A percentile compares a stretch with the other conserved stretches of the same genome.
phyloP scores from a whole-genome alignment of 2,888 invertebrate genomes.

The Machimus atricapillus region DNA sequence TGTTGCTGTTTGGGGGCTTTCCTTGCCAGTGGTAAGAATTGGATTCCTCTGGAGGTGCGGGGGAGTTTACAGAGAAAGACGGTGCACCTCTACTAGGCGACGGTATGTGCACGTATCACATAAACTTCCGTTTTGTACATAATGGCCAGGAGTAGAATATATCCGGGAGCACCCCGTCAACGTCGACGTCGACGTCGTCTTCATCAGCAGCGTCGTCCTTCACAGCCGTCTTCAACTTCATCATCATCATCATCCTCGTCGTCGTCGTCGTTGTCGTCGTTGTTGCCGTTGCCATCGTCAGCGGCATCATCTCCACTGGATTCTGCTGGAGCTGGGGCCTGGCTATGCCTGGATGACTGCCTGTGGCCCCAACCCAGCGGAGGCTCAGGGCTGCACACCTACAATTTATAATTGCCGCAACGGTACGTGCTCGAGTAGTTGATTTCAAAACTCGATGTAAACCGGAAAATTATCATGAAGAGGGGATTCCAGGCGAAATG shows the following conservation, averaged over 20 bases:
- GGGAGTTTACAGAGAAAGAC: neutral
- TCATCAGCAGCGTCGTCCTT: conserved; percentile 21
- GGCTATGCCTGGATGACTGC: neutral
- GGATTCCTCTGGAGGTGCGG: conserved; percentile 3
- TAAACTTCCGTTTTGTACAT: conserved; percentile 26
- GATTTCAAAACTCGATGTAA: conserved; percentile 48
- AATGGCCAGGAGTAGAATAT: conserved; percentile 22
- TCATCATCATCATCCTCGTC: neutral
- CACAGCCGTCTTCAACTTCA: conserved; percentile 22
- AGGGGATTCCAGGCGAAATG: conserved; percentile 39
- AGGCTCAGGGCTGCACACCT: conserved; percentile 44
- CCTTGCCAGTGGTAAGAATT: neutral
- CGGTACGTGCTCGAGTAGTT: conserved; percentile 52
- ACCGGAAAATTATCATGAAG: conserved; percentile 46
- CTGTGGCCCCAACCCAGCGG: neutral
- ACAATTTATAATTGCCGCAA: conserved; percentile 53
- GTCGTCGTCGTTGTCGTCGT: neutral
- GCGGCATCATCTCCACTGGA: neutral
- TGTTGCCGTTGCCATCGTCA: neutral
- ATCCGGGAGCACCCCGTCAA: conserved; percentile 6
- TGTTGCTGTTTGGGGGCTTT: conserved; percentile 12
- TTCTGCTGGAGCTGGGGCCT: neutral
- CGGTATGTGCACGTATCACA: conserved; percentile 18
- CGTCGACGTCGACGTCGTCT: conserved; percentile 12
- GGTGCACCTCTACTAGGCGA: neutral